A percentile compares a stretch with the other conserved stretches of the same genome.
phyloP scores from a whole-genome alignment of 2,797 vertebrate genomes.

The Podarcis lilfordi region DNA sequence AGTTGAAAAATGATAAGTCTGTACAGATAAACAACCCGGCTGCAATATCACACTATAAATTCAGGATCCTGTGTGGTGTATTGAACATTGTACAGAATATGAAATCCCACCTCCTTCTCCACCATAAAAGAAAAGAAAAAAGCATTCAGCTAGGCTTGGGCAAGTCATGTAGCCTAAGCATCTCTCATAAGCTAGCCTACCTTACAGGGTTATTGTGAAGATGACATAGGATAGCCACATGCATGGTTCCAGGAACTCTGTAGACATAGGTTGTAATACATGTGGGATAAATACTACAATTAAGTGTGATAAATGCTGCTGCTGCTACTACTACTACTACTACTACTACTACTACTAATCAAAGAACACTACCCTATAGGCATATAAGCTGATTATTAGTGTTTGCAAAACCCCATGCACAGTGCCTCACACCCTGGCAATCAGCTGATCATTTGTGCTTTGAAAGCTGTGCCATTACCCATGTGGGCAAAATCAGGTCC shows the following conservation, averaged over 20 bases:
- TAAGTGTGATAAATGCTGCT: neutral
- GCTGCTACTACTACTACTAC: too few species aligned
- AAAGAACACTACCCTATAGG: too few species aligned
- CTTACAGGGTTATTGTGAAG: neutral
- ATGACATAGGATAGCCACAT: neutral
- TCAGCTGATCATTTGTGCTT: too few species aligned
- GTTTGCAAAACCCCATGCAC: too few species aligned
- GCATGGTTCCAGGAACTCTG: neutral
- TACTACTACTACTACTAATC: too few species aligned
- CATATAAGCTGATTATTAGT: too few species aligned
- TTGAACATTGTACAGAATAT: neutral
- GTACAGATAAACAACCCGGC: neutral
- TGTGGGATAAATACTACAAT: neutral
- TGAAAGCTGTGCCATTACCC: too few species aligned
- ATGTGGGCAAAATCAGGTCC: too few species aligned
- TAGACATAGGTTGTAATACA: neutral
- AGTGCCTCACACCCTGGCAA: too few species aligned
- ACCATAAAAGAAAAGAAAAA: neutral
- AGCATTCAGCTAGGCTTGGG: neutral
- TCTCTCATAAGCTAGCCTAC: neutral
- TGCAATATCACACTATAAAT: neutral
- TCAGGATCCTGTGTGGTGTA: neutral
- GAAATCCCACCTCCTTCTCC: neutral
- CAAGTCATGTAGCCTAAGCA: neutral
- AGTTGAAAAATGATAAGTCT: neutral